A percentile compares a stretch with the other conserved stretches of the same genome.
Evolutionary conservation across 2,113 vertebrate species (phyloP).

Genomic region (Rhizomys pruinosus): DNA sequence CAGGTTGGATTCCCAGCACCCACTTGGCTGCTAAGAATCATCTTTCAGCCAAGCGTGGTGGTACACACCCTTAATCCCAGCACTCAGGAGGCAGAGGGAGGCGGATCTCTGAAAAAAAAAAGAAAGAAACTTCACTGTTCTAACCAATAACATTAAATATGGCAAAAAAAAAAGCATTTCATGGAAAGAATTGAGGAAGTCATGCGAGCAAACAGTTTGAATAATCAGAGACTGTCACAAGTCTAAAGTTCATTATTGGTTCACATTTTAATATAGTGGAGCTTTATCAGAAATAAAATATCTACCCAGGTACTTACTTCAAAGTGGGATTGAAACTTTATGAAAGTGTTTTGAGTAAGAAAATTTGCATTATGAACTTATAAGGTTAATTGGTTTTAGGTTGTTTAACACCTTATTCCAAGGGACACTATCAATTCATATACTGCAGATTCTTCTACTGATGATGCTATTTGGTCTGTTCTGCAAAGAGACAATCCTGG

Average conservation of each 20-base stretch:
- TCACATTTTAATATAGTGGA: conserved; percentile 17
- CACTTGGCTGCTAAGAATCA: no score
- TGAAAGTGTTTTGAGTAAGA: conserved; percentile 28
- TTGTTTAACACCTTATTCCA: conserved; percentile 1
- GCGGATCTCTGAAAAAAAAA: no score
- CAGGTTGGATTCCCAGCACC: no score
- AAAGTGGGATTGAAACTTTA: not conserved
- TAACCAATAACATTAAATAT: conserved; percentile 45
- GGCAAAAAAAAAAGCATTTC: conserved; percentile 20
- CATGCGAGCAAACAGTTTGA: conserved; percentile 24
- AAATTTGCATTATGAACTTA: not conserved
- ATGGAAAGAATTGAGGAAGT: not conserved
- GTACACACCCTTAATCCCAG: no score
- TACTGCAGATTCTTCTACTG: not conserved
- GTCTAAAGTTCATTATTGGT: conserved; percentile 14
- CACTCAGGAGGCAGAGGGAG: no score
- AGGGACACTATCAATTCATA: conserved; percentile 1
- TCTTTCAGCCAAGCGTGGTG: no score
- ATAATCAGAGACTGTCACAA: conserved; percentile 44
- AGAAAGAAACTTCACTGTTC: conserved; percentile 13
- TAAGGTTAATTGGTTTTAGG: conserved; percentile 10
- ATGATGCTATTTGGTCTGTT: not conserved
- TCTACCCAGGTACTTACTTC: not conserved
- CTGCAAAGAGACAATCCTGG: not conserved
- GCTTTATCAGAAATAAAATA: conserved; percentile 40